Evolutionary conservation across 2,888 invertebrate species (phyloP).

Genomic region (Caprella mutica): DNA sequence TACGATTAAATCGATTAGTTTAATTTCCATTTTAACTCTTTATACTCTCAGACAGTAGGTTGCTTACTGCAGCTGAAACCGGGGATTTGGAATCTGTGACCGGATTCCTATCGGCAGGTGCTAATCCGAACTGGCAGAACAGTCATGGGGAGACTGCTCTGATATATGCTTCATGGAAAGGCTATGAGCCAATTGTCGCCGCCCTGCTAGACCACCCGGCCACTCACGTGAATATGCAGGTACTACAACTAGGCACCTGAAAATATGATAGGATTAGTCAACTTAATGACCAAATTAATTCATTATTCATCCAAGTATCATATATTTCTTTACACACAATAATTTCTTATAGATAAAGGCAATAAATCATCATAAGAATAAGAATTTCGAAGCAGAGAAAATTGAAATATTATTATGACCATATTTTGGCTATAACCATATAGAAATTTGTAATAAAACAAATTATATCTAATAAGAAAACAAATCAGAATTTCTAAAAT

Average conservation of each 20-base stretch:
- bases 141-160: conserved; percentile 27
- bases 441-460: too few relatives aligned
- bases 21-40: background rate
- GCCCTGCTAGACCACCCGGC: conserved; percentile 26
- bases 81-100: conserved; percentile 16
- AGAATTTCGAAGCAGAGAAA: too few relatives aligned
- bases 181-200: conserved; percentile 28
- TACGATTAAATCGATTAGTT: too few relatives aligned
- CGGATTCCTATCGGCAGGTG: conserved; percentile 16
- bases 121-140: conserved; percentile 28
- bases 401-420: too few relatives aligned
- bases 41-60: conserved; percentile 15
- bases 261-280: background rate
- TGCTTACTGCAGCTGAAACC: conserved; percentile 20
- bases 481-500: too few relatives aligned
- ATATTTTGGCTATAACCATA: too few relatives aligned
- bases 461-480: too few relatives aligned
- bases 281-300: background rate
- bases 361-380: too few relatives aligned
- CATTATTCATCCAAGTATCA: background rate
- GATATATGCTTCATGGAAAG: conserved; percentile 29
- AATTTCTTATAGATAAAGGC: too few relatives aligned
- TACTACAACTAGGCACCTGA: background rate
- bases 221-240: conserved; percentile 25
- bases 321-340: background rate